phyloP scores from a whole-genome alignment of 2,797 vertebrate genomes.

The Apogon talboti region DNA sequence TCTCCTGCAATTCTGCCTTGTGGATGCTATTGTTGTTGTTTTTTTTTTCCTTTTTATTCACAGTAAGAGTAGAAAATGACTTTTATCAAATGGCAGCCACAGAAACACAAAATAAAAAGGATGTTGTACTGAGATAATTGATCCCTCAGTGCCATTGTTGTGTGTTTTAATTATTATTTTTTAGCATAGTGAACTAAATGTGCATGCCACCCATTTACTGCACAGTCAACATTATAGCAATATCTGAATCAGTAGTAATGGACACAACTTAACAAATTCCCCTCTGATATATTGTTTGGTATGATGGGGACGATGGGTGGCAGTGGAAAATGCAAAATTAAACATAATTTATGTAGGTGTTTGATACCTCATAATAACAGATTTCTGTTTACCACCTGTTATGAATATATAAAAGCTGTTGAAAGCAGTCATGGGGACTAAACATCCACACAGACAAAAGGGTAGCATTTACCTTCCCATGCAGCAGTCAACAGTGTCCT shows the following conservation, averaged over 20 bases:
- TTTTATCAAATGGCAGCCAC: too few relatives aligned
- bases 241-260: constrained; percentile 15
- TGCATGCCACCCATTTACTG: constrained; percentile 1
- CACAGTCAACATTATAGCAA: constrained; percentile 6
- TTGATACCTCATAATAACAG: not conserved
- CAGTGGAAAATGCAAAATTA: too few relatives aligned
- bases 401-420: constrained; percentile 8
- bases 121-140: constrained; percentile 4
- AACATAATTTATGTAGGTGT: not conserved
- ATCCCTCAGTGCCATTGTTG: not conserved
- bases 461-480: constrained; percentile 22
- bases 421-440: constrained; percentile 12
- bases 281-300: too few relatives aligned
- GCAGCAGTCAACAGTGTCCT: constrained; percentile 3
- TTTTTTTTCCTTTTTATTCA: constrained; percentile 7
- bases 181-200: not conserved
- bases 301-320: not conserved
- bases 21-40: not conserved
- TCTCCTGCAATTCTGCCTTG: not conserved
- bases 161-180: not conserved
- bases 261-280: too few relatives aligned
- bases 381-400: not conserved
- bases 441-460: constrained; percentile 9
- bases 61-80: not conserved
- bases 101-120: too few relatives aligned